A percentile compares a stretch with the other conserved stretches of the same genome.
These are phyloP conservation scores for Agapostemon virescens DNA, from an alignment of 2,888 invertebrate species.

Conservation along the genomic window DNA sequence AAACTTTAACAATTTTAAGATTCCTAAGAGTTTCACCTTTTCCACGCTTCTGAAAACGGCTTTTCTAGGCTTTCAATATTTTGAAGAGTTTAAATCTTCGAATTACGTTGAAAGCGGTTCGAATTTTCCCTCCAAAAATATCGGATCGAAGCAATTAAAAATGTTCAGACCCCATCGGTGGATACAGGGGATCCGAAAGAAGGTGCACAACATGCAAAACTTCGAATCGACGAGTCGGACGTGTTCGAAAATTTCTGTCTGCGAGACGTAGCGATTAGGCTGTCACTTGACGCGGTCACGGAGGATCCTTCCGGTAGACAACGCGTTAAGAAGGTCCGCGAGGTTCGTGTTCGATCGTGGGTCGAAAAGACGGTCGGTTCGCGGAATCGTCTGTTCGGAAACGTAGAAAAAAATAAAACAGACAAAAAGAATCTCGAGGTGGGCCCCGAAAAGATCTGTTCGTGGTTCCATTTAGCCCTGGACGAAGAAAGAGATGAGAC, in stretches of 20 bases:
- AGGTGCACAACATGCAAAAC: too few relatives aligned
- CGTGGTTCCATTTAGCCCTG: slow-evolving; percentile 38
- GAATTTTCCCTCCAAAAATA: too few relatives aligned
- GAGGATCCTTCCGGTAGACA: neutral
- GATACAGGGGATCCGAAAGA: too few relatives aligned
- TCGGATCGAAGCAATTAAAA: too few relatives aligned
- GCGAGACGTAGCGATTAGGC: neutral
- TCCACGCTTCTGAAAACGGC: too few relatives aligned
- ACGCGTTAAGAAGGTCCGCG: neutral
- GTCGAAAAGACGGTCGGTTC: slow-evolving; percentile 18
- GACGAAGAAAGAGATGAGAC: neutral
- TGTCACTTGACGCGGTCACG: neutral
- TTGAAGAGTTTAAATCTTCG: too few relatives aligned
- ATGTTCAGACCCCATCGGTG: too few relatives aligned
- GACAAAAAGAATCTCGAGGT: neutral
- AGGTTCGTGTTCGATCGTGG: neutral
- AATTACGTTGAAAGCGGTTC: too few relatives aligned
- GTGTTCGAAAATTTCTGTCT: neutral
- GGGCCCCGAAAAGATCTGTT: slow-evolving; percentile 21
- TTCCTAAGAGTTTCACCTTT: too few relatives aligned
- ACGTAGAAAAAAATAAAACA: slow-evolving; percentile 2
- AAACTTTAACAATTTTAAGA: too few relatives aligned
- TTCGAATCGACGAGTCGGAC: neutral
- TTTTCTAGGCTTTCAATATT: too few relatives aligned
- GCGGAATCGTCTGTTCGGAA: slow-evolving; percentile 31